Evolutionary conservation across 2,113 vertebrate species (phyloP).

Genomic region (Leucoraja erinaceus): DNA sequence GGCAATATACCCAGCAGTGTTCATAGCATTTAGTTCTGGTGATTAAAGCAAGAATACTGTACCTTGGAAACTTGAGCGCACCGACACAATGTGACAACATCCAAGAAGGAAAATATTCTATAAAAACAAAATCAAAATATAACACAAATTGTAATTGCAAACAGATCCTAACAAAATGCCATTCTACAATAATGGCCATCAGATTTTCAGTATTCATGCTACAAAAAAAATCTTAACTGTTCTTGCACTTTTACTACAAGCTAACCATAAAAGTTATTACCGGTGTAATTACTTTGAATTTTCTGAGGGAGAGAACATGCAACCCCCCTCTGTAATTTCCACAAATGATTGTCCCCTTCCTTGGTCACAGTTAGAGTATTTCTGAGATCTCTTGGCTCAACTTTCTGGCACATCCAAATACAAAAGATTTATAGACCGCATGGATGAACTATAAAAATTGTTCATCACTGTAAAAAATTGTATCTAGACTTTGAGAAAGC

Average conservation of each 20-base stretch:
- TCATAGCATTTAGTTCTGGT: not conserved
- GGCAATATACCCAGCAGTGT: not conserved
- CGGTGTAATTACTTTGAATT: no score
- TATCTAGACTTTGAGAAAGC: no score
- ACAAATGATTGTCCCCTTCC: no score
- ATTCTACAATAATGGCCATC: not conserved
- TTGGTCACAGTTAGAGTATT: no score
- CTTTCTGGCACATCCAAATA: no score
- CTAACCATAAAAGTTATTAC: not conserved
- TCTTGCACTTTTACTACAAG: not conserved
- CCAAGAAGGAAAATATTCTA: conserved; percentile 96
- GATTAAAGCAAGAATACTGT: conserved; percentile 40
- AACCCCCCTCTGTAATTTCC: no score
- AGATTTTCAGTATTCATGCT: not conserved
- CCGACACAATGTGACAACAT: conserved; percentile 88
- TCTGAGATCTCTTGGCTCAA: no score
- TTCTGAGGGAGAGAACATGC: no score
- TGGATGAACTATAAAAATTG: no score
- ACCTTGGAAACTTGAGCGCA: conserved; percentile 96
- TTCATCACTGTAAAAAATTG: no score
- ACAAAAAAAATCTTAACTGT: no score
- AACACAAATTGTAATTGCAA: not conserved
- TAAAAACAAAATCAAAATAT: conserved; percentile 46
- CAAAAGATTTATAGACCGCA: no score
- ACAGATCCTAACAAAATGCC: not conserved